phyloP scores from a whole-genome alignment of 2,888 invertebrate species.

The Stenolophus ochropezus region DNA sequence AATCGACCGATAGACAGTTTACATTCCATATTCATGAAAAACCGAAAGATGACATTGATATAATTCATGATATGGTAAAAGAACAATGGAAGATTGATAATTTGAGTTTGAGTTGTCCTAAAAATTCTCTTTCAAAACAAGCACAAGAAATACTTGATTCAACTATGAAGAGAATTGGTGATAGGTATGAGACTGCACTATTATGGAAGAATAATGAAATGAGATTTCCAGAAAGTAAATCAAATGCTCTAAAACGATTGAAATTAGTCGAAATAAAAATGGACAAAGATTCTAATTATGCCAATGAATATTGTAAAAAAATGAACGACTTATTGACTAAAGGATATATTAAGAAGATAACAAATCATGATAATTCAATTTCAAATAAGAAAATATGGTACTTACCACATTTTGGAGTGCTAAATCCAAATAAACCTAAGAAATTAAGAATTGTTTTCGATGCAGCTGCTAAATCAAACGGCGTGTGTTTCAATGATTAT shows the following conservation, averaged over 20 bases:
- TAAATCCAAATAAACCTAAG: no score
- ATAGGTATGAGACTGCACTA: conserved; percentile 61
- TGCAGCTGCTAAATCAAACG: no score
- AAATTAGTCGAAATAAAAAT: conserved; percentile 62
- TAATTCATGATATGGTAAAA: not conserved
- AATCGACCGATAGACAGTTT: not conserved
- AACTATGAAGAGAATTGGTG: conserved; percentile 53
- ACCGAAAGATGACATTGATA: not conserved
- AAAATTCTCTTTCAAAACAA: not conserved
- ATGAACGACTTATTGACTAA: conserved; percentile 62
- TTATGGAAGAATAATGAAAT: conserved; percentile 63
- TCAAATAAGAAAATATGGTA: conserved; percentile 64
- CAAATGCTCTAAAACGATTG: conserved; percentile 62
- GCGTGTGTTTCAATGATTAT: no score
- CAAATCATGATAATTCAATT: conserved; percentile 57
- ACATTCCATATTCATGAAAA: not conserved
- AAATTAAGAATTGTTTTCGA: no score
- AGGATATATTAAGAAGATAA: conserved; percentile 62
- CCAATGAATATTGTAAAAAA: conserved; percentile 59
- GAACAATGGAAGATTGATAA: conserved; percentile 13
- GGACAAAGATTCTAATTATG: conserved; percentile 56
- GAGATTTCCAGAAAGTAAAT: conserved; percentile 63
- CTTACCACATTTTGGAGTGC: conserved; percentile 65
- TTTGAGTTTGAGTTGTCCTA: not conserved
- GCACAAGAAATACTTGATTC: conserved; percentile 52